A percentile compares a stretch with the other conserved stretches of the same genome.
These are phyloP conservation scores for Drosophila carrolli DNA, from an alignment of 1,140 invertebrate species.

Conservation along the genomic window DNA sequence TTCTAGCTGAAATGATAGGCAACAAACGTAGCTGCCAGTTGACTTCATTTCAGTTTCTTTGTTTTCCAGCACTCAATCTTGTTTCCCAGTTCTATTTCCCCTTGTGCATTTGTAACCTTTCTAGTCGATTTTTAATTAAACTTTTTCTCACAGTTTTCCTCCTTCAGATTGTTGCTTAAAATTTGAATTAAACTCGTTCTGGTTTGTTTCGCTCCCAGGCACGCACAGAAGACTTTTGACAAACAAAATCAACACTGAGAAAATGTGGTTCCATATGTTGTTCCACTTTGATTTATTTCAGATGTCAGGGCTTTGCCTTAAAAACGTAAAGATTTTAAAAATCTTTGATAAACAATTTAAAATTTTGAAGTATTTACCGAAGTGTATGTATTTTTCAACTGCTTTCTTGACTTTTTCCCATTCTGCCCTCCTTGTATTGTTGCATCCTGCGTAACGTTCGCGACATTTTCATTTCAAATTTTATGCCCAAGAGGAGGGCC, in stretches of 20 bases:
- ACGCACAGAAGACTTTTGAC: constrained; percentile 24
- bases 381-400: constrained; percentile 9
- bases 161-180: constrained; percentile 19
- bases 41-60: constrained; percentile 39
- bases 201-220: constrained; percentile 11
- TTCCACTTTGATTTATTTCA: too few relatives aligned
- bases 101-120: constrained; percentile 22
- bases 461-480: constrained; percentile 83
- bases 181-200: constrained; percentile 31
- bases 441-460: constrained; percentile 66
- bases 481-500: constrained; percentile 73
- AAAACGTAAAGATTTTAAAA: too few relatives aligned
- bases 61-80: constrained; percentile 32
- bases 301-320: too few relatives aligned
- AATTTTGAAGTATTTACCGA: not conserved
- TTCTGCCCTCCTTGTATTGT: constrained; percentile 54
- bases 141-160: not conserved
- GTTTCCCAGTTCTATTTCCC: constrained; percentile 6
- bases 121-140: constrained; percentile 55
- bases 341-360: too few relatives aligned
- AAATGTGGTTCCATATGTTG: not conserved
- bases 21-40: constrained; percentile 43
- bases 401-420: constrained; percentile 10
- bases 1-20: constrained; percentile 49
- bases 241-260: constrained; percentile 1